These are phyloP conservation scores for Perca schrenkii DNA, from an alignment of 2,113 vertebrate genomes.

Conservation along the genomic window DNA sequence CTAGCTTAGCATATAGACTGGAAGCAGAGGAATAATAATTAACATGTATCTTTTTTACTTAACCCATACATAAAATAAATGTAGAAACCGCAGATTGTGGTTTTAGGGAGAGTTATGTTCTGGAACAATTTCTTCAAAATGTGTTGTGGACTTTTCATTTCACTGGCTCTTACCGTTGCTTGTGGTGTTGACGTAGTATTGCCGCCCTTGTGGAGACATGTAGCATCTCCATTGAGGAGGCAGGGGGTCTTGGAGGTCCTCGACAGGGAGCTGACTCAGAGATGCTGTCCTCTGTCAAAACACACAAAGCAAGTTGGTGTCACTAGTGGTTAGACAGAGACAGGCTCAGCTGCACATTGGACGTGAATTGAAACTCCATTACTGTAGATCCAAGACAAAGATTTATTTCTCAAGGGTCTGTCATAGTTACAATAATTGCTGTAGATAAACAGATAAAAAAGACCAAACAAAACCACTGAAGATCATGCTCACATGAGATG, in stretches of 20 bases:
- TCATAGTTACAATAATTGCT: not conserved
- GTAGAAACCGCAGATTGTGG: not conserved
- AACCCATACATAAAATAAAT: not conserved
- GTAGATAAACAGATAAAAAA: slow-evolving; percentile 14
- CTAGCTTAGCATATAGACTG: not conserved
- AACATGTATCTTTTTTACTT: not conserved
- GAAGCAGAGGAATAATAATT: not conserved
- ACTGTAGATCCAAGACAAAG: not conserved
- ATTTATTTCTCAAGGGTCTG: slow-evolving; percentile 15
- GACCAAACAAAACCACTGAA: not conserved
- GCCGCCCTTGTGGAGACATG: slow-evolving; percentile 94
- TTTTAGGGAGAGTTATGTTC: not conserved
- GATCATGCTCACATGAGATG: slow-evolving; percentile 1
- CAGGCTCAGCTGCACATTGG: not conserved
- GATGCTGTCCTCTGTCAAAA: slow-evolving; percentile 89
- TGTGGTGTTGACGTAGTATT: slow-evolving; percentile 96
- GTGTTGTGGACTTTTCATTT: not conserved
- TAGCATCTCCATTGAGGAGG: slow-evolving; percentile 96
- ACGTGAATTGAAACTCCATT: not conserved
- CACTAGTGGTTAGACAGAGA: not conserved
- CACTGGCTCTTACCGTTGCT: slow-evolving; percentile 90
- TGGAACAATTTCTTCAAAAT: not conserved
- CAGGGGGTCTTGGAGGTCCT: slow-evolving; percentile 88
- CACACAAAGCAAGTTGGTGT: slow-evolving; percentile 35
- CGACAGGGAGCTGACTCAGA: slow-evolving; percentile 87